Conservation (phyloP, 2,113 vertebrate species). For the Shinisaurus crocodilurus region DNA sequence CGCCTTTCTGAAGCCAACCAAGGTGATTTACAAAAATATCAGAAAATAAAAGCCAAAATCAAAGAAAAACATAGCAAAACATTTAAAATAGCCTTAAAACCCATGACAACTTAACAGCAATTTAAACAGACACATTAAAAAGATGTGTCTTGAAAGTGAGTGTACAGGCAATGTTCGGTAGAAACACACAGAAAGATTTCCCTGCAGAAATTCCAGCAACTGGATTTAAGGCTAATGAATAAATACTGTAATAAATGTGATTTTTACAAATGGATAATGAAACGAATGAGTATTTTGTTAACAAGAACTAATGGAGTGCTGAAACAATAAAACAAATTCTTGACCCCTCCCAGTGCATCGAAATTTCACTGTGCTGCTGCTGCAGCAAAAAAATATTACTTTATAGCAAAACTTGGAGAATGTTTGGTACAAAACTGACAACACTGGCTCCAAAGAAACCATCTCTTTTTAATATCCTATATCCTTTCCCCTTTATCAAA, state of each 20-base stretch:
- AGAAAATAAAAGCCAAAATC: no score
- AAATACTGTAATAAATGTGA: background rate
- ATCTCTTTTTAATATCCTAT: background rate
- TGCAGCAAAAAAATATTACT: background rate
- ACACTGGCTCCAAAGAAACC: background rate
- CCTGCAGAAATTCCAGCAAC: background rate
- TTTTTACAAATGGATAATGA: background rate
- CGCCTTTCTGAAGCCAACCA: no score
- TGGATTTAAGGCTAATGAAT: no score
- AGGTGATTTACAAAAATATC: no score
- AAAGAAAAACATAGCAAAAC: no score
- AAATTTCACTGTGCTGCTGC: background rate
- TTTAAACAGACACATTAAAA: background rate
- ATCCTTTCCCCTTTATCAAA: background rate
- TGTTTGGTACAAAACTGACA: background rate
- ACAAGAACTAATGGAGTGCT: background rate
- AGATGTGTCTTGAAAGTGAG: background rate
- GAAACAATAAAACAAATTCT: background rate
- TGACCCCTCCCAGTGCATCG: no score
- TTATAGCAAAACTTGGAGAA: background rate
- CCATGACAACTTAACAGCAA: no score
- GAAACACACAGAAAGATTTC: background rate
- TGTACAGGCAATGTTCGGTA: background rate
- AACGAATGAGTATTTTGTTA: background rate
- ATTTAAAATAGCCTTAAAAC: no score